A percentile compares a stretch with the other conserved stretches of the same genome.
Conservation (phyloP, 1,140 invertebrate species). For the Triops cancriformis region DNA sequence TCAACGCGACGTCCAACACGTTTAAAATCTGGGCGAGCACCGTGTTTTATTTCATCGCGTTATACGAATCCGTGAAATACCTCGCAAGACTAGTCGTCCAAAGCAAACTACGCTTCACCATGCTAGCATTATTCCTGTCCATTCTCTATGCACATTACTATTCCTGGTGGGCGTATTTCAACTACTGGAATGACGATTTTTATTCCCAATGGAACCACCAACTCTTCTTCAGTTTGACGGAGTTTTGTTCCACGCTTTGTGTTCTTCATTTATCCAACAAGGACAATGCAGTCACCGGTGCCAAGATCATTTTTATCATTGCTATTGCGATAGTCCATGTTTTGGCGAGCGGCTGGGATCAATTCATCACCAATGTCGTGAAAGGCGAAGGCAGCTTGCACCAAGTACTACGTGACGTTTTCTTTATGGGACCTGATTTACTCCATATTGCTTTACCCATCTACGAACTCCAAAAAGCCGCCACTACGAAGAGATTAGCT, state of each 20-base stretch:
- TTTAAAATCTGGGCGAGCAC: slow-evolving; percentile 67
- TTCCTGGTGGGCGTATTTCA: slow-evolving; percentile 72
- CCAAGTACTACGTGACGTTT: slow-evolving; percentile 60
- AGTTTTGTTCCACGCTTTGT: slow-evolving; percentile 55
- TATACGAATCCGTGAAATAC: slow-evolving; percentile 63
- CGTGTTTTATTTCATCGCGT: slow-evolving; percentile 53
- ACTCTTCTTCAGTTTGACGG: slow-evolving; percentile 59
- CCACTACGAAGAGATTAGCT: slow-evolving; percentile 7
- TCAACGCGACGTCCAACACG: slow-evolving; percentile 64
- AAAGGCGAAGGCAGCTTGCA: slow-evolving; percentile 57
- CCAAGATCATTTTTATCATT: slow-evolving; percentile 54
- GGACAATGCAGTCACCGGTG: slow-evolving; percentile 48
- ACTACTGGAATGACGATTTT: slow-evolving; percentile 69
- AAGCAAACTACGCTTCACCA: slow-evolving; percentile 51
- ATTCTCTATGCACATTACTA: slow-evolving; percentile 74
- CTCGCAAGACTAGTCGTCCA: slow-evolving; percentile 49
- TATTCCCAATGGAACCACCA: slow-evolving; percentile 47
- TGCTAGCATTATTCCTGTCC: slow-evolving; percentile 58
- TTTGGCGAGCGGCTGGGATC: slow-evolving; percentile 60
- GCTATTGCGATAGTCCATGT: slow-evolving; percentile 62
- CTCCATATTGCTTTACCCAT: slow-evolving; percentile 56
- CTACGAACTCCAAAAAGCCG: slow-evolving; percentile 36
- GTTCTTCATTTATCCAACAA: slow-evolving; percentile 51
- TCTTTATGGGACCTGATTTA: slow-evolving; percentile 64
- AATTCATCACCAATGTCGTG: slow-evolving; percentile 64